Percentiles rank a stretch among this genome's conserved stretches.
Evolutionary conservation across 2,888 invertebrate species (phyloP).

Genomic region (Ptilodon capucinus): DNA sequence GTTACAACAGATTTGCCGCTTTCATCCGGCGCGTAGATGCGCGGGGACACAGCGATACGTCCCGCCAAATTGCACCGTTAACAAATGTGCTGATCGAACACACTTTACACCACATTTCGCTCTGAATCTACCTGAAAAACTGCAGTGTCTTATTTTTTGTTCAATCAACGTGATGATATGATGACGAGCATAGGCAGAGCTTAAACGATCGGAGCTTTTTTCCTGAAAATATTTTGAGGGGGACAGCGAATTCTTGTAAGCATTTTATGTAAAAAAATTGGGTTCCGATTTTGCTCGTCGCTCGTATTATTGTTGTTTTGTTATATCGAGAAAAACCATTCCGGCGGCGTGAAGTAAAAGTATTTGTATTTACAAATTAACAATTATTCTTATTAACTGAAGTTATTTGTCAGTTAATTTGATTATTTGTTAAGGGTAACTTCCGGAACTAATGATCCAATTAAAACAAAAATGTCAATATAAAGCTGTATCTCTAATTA

Average conservation of each 20-base stretch:
- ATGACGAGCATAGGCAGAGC: not conserved
- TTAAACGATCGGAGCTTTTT: not conserved
- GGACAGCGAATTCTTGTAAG: not conserved
- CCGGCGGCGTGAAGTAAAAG: too few species aligned
- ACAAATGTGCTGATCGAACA: constrained; percentile 36
- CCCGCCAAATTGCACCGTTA: constrained; percentile 41
- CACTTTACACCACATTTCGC: constrained; percentile 17
- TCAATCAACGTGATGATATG: not conserved
- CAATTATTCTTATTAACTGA: too few species aligned
- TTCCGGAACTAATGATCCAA: too few species aligned
- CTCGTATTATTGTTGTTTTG: too few species aligned
- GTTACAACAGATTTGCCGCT: constrained; percentile 77
- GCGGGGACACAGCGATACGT: constrained; percentile 39
- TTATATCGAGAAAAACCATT: too few species aligned
- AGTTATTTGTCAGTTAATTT: too few species aligned
- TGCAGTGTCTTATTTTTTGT: constrained; percentile 2
- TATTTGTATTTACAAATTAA: too few species aligned
- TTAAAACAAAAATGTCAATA: too few species aligned
- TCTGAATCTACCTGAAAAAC: constrained; percentile 22
- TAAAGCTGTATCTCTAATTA: too few species aligned
- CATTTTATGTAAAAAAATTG: not conserved
- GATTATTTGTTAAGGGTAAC: too few species aligned
- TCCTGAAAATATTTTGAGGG: not conserved
- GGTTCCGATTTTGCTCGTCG: too few species aligned
- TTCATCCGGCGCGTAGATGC: constrained; percentile 52